Base-by-base conservation (phyloP, 2,888 invertebrate species). In the Lutraria lutraria region DNA sequence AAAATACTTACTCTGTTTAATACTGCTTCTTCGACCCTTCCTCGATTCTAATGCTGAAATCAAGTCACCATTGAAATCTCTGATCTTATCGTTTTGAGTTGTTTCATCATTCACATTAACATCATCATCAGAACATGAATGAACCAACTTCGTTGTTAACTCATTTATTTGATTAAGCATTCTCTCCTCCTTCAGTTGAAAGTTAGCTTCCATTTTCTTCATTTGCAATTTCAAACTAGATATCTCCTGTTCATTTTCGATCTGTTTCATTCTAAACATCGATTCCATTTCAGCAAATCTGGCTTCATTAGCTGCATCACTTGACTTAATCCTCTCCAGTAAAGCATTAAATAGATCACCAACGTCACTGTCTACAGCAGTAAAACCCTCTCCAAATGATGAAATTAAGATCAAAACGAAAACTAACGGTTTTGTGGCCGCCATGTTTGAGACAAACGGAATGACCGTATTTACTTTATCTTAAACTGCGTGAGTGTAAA, bases 251-350 rank as follows among this genome's bases (percentile, higher is more conserved):
- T 68, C 63, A 68, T 68, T 25, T 3, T 25, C n/a, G 0, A 25
- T n/a, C 21, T 12, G 25, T 68, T 68, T 68, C 25, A n/a, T n/a
- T 68, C 25, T n/a, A 68, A n/a, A 68, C n/a, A 53, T 56, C 54
- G 76, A 31, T 54, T 85, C 53, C 21, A 79, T 43, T 76, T 68
- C 13, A 21, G 34, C 79, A 25, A 83, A 43, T 52, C 72, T 76
- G 21, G 54, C 76, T 85, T 85, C 79, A 53, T 79, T 79, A 10
- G 54, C 85, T 4, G 13, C 34, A 25, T 85, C 79, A 79, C 53
- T 85, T n/a, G 21, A 54, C 29, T 85, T 54, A 29, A 85, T 85
- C 34, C 79, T 19, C 12, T 29, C 85, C 52, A 85, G 19, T 19
- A 85, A 54, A 29, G 31, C 19, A 25, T 16, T 31, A 29, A 79